These are phyloP conservation scores for Corythornis cristatus DNA, from an alignment of 2,113 vertebrate species.

Conservation along the genomic window DNA sequence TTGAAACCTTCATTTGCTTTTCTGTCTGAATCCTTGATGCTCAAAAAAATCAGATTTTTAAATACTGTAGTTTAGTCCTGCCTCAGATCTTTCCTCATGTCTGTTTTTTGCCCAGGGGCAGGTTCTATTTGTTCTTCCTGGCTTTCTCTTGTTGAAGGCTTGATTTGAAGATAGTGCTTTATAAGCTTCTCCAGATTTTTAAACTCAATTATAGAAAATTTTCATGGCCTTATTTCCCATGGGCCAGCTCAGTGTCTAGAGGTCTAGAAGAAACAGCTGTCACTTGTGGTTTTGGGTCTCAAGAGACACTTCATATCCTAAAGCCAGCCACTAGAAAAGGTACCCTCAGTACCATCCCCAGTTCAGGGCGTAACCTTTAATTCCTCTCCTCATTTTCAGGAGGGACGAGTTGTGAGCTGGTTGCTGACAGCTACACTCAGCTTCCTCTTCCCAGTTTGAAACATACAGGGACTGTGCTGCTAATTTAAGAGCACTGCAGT, in stretches of 20 bases:
- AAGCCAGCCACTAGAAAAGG: background rate
- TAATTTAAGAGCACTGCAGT: background rate
- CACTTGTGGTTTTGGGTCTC: background rate
- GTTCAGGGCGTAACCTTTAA: background rate
- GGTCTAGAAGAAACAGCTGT: background rate
- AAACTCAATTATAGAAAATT: background rate
- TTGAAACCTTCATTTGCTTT: background rate
- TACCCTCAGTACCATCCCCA: background rate
- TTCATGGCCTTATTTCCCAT: background rate
- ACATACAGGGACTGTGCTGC: background rate
- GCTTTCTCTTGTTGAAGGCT: background rate
- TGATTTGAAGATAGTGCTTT: background rate
- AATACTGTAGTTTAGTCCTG: background rate
- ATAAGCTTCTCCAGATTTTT: background rate
- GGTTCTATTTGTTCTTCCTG: background rate
- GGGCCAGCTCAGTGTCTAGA: accelerated
- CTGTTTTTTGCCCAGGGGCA: accelerated
- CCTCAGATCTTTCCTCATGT: background rate
- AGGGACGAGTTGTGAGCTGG: background rate
- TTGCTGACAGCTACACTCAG: background rate
- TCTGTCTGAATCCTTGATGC: background rate
- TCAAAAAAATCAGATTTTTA: background rate
- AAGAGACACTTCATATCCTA: background rate
- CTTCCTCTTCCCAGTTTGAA: background rate
- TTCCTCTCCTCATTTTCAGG: background rate